These are phyloP conservation scores for Anodontia alba DNA, from an alignment of 2,888 invertebrate genomes.

Conservation along the genomic window DNA sequence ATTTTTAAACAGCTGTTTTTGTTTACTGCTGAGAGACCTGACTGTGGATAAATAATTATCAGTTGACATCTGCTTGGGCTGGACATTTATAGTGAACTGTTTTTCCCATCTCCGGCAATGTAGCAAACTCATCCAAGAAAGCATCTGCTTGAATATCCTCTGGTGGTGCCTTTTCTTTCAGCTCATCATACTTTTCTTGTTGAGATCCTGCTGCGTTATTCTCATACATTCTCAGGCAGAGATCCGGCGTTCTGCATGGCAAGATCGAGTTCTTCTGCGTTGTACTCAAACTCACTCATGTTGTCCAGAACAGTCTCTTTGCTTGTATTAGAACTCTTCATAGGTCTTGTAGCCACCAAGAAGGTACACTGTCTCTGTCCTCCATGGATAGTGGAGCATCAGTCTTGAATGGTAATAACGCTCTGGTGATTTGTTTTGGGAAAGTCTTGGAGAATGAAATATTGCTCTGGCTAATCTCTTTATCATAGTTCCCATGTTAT, in stretches of 20 bases:
- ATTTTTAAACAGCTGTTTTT: too few relatives aligned
- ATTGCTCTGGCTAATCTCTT: not conserved
- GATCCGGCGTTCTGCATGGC: not conserved
- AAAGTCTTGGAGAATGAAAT: not conserved
- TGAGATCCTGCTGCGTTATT: not conserved
- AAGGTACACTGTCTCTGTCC: too few relatives aligned
- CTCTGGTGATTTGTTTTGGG: too few relatives aligned
- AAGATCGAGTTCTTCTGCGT: not conserved
- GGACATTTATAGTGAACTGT: not conserved
- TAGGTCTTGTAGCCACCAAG: not conserved
- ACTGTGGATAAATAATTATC: not conserved
- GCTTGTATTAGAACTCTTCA: not conserved
- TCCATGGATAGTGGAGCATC: too few relatives aligned
- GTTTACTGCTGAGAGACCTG: not conserved
- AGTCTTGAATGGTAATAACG: too few relatives aligned
- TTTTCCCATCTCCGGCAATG: not conserved
- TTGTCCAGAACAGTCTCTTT: not conserved
- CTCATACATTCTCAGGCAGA: not conserved
- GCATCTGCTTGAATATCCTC: not conserved
- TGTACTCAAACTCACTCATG: not conserved
- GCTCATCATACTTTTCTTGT: slow-evolving; percentile 9
- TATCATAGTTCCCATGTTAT: not conserved
- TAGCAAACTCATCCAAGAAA: not conserved
- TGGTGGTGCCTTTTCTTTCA: not conserved
- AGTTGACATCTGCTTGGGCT: not conserved